Percentiles rank a stretch among this genome's conserved stretches.
These are phyloP conservation scores for Cosmia pyralina DNA, from an alignment of 2,888 invertebrate species.

Conservation along the genomic window DNA sequence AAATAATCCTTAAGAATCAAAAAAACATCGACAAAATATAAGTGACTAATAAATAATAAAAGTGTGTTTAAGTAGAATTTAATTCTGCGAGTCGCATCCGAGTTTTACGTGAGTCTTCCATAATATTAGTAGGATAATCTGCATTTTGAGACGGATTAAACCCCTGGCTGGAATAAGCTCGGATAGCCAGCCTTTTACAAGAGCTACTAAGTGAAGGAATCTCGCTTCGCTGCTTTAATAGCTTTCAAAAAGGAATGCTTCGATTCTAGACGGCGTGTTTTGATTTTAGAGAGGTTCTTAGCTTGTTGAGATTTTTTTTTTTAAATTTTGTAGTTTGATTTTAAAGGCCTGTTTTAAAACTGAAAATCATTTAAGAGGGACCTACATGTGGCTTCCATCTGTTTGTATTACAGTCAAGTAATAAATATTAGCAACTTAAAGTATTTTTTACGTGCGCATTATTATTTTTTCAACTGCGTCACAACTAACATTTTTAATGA, in stretches of 20 bases:
- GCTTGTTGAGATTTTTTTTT: slow-evolving; percentile 5
- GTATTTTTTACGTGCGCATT: no score
- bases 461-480: no score
- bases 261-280: slow-evolving; percentile 42
- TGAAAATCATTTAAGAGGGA: not conserved
- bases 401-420: no score
- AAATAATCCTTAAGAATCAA: no score
- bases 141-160: slow-evolving; percentile 67
- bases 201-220: slow-evolving; percentile 64
- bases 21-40: no score
- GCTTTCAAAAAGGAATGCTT: slow-evolving; percentile 57
- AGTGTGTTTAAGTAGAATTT: slow-evolving; percentile 56
- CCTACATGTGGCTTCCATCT: not conserved
- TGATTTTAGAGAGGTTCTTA: slow-evolving; percentile 9
- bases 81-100: slow-evolving; percentile 47
- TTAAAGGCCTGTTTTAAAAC: no score
- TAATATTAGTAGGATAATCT: slow-evolving; percentile 72
- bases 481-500: no score
- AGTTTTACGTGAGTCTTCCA: slow-evolving; percentile 64
- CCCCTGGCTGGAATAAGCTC: slow-evolving; percentile 67
- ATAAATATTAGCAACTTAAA: no score
- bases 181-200: slow-evolving; percentile 61
- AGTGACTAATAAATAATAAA: no score
- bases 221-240: slow-evolving; percentile 61
- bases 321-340: not conserved